phyloP scores from a whole-genome alignment of 2,888 invertebrate genomes.

The Lochmaea crataegi region DNA sequence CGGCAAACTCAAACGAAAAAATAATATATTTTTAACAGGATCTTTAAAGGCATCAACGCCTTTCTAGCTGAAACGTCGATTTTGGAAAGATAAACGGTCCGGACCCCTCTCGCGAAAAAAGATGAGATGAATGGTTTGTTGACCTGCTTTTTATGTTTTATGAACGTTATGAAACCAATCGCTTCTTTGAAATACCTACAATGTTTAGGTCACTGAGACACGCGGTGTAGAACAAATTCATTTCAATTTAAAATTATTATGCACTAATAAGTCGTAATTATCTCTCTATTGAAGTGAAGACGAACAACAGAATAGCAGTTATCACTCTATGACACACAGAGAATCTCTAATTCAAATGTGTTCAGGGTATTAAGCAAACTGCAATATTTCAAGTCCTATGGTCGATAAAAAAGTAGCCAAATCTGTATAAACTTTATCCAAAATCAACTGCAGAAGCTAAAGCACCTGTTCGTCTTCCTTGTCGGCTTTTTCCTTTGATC shows the following conservation, averaged over 20 bases:
- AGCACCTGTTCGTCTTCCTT: no score
- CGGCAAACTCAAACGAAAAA: conserved; percentile 62
- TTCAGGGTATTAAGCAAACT: no score
- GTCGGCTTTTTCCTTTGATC: no score
- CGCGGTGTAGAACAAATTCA: neutral
- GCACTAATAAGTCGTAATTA: no score
- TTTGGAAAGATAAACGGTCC: conserved; percentile 47
- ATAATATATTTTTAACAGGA: conserved; percentile 66
- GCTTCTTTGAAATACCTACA: conserved; percentile 15
- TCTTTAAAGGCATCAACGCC: conserved; percentile 66
- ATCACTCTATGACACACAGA: no score
- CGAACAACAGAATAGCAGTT: no score
- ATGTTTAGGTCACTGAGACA: conserved; percentile 22
- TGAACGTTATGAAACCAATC: conserved; percentile 23
- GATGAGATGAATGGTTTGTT: conserved; percentile 40
- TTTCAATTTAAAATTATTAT: neutral
- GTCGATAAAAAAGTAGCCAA: no score
- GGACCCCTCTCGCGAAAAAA: conserved; percentile 35
- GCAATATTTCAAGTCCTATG: no score
- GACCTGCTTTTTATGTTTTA: conserved; percentile 39
- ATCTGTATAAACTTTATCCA: no score
- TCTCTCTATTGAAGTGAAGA: no score
- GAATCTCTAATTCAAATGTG: no score
- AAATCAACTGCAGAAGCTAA: no score
- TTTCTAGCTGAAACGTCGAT: conserved; percentile 55